Percentiles rank a stretch among this genome's conserved stretches.
phyloP scores from a whole-genome alignment of 1,140 invertebrate genomes.

The Calliphora vicina region DNA sequence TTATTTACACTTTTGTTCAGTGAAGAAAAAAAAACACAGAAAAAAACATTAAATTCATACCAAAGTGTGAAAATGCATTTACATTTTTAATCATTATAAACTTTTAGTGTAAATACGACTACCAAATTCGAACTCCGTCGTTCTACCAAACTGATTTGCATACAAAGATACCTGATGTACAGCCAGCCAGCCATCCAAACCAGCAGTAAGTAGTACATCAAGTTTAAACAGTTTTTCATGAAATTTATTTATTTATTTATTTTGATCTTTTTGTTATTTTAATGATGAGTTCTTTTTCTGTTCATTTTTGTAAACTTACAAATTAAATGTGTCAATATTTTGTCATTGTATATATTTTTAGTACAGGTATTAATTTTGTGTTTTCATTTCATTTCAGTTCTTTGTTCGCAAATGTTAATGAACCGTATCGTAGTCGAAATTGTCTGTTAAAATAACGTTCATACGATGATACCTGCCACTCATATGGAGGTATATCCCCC shows the following conservation, averaged over 20 bases:
- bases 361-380: too few species aligned
- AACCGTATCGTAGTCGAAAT: conserved; percentile 11
- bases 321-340: conserved; percentile 27
- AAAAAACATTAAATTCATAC: not conserved
- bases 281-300: not conserved
- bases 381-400: not conserved
- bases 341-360: conserved; percentile 10
- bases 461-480: not conserved
- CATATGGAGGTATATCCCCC: not conserved
- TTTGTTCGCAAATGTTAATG: conserved; percentile 21
- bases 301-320: conserved; percentile 17
- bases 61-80: conserved; percentile 25
- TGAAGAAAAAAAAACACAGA: not conserved
- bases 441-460: too few species aligned
- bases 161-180: not conserved
- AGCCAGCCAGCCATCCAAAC: not conserved
- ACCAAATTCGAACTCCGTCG: not conserved
- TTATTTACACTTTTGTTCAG: not conserved
- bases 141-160: conserved; percentile 7
- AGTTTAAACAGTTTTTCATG: not conserved
- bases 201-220: not conserved
- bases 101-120: conserved; percentile 9
- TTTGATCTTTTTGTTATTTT: not conserved
- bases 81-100: conserved; percentile 30
- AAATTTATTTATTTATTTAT: not conserved